These are phyloP conservation scores for Halisarca cf. caerulea DNA, from an alignment of 37 sponge, comb jelly and placozoan genomes.

Conservation along the genomic window DNA sequence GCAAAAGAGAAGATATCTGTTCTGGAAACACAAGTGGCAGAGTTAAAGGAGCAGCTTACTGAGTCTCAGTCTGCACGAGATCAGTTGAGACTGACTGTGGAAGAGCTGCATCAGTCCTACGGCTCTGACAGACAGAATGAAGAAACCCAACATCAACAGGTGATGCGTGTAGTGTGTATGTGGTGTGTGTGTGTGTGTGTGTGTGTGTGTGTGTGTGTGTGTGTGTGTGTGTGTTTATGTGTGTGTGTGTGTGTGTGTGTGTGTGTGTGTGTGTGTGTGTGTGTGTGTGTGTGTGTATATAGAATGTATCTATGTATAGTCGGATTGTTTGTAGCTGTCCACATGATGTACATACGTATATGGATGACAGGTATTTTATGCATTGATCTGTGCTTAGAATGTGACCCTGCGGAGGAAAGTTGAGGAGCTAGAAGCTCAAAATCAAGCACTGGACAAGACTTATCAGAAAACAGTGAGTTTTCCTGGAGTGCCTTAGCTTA, in stretches of 20 bases:
- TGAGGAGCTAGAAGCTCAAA: background rate
- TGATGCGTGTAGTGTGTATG: too few species aligned
- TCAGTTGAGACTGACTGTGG: conserved; percentile 12
- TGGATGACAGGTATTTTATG: too few species aligned
- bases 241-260: too few species aligned
- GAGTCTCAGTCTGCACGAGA: conserved; percentile 11
- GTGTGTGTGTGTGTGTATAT: too few species aligned
- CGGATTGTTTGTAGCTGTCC: too few species aligned
- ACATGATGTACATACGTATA: too few species aligned
- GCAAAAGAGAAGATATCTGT: background rate
- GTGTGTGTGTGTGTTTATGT: too few species aligned
- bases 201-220: too few species aligned
- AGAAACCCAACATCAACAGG: too few species aligned
- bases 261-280: too few species aligned
- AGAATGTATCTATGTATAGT: too few species aligned
- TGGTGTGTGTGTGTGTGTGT: too few species aligned
- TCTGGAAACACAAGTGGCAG: background rate
- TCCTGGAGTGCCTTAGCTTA: background rate
- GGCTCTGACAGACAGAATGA: background rate
- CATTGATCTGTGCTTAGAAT: background rate
- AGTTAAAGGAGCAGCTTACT: conserved; percentile 4
- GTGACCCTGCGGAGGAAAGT: background rate
- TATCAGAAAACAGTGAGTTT: conserved; percentile 4
- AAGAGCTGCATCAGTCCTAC: conserved; percentile 14
- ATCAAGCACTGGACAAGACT: background rate